Evolutionary conservation across 2,113 vertebrate species (phyloP), one percentile per base, ranked within the genome.

Genomic region (Notiomystis cincta): DNA sequence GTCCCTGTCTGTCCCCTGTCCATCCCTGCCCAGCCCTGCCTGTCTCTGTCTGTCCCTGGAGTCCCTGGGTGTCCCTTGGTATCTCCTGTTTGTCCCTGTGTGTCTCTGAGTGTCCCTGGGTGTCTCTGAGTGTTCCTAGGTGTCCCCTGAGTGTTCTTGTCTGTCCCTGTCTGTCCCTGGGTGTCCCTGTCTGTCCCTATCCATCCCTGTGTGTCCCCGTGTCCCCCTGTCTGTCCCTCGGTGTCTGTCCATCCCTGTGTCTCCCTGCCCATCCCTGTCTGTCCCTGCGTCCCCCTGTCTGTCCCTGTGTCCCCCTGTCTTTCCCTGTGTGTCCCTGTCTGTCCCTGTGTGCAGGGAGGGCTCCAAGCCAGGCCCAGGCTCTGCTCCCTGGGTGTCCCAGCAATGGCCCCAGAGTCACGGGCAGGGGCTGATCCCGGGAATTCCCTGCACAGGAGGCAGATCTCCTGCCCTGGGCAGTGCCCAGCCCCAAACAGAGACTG

Each of bases 181-280:
- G 0, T 11, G 7, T 50, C 25, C 13, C 7, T 11, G 24, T 0
- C 0, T 48, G n/a, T 37, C n/a, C 15, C 64, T n/a, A 15, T 7
- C 5, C 21, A n/a, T 45, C 7, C 44, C 45, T 47, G 22, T 13
- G 13, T 42, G 42, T 48, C 47, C 47, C 45, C 27, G 13, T 0
- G 0, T 11, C 13, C 44, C 28, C 9, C 33, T 28, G 17, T 0
- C 1, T 37, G n/a, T 11, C n/a, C 25, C 45, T 37, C 24, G 0
- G 2, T 47, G 24, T 50, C n/a, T n/a, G n/a, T n/a, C n/a, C n/a
- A n/a, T n/a, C 66, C 35, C 20, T 13, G 27, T 3, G 0, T 40
- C 20, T 71, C 21, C 8, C 27, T 18, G 35, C 0, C 0, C 23
- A 8, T 40, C 6, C 15, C 21, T 25, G 21, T 0, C 0, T 40